These are phyloP conservation scores for Hystrix brachyura DNA, from an alignment of 2,113 vertebrate species.

Conservation along the genomic window DNA sequence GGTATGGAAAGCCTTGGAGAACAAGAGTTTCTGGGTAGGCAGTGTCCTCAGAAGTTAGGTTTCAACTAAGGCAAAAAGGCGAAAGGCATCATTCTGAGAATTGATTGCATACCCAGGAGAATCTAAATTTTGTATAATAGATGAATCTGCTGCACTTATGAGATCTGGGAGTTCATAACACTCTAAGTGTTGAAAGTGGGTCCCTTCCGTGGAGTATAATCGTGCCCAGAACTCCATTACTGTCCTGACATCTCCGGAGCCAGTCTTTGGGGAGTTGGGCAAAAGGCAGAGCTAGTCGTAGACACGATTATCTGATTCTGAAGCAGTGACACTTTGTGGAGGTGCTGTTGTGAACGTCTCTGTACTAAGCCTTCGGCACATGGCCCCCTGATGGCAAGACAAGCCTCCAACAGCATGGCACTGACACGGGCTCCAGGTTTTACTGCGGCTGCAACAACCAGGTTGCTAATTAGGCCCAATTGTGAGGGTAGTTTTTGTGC, in stretches of 20 bases:
- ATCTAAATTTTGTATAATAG: neutral
- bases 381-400: constrained; percentile 64
- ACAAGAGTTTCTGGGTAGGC: neutral
- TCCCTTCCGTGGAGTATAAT: neutral
- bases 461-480: constrained; percentile 77
- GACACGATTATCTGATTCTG: constrained; percentile 40
- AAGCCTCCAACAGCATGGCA: constrained; percentile 45
- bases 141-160: neutral
- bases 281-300: constrained; percentile 41
- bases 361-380: neutral
- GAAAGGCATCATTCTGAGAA: neutral
- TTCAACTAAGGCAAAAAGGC: neutral
- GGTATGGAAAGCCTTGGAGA: neutral
- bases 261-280: neutral
- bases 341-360: neutral
- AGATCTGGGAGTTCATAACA: neutral
- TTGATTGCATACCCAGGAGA: neutral
- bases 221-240: neutral
- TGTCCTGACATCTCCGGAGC: neutral
- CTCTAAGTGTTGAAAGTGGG: neutral
- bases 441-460: constrained; percentile 65
- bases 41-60: neutral
- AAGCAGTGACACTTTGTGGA: constrained; percentile 31
- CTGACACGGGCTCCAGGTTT: constrained; percentile 67
- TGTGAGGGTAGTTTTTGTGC: constrained; percentile 81